Evolutionary conservation across 2,888 invertebrate genomes (phyloP), one percentile per base, ranked within the genome.

Genomic region (Ochlodes sylvanus): DNA sequence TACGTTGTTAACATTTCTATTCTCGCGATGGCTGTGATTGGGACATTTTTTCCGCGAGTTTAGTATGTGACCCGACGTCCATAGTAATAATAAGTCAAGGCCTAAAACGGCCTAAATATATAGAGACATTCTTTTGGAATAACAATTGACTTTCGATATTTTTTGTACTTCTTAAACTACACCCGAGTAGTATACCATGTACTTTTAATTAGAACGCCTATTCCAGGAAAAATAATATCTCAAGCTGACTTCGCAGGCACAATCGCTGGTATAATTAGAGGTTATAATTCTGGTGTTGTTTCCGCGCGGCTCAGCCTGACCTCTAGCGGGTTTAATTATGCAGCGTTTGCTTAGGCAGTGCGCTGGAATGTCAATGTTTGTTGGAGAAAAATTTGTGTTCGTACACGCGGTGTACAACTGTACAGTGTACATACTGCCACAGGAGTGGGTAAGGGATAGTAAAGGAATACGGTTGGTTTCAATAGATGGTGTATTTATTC

Each of bases 301-400:
- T 56, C 47, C 2, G 10, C 3, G 38, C 10, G 38, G 41, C 62
- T 42, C 7, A n/a, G 3, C 34, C 63, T 63, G 54, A 55, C 54
- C 55, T 42, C n/a, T 47, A 54, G 52, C n/a, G 15, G 15, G 27
- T 55, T 67, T 56, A 61, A 68, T 68, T 68, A 67, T 67, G 61
- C 67, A 67, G 4, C 34, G 67, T 61, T 67, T 67, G 38, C 61
- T 67, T 67, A 67, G 67, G 67, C 67, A 55, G 14, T 52, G 65
- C 54, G 52, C 52, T 12, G 38, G 34, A 66, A 54, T 66, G 60
- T 54, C 61, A 55, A 67, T 55, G 61, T 60, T 66, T 54, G 42
- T 60, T 50, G 38, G 9, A 65, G 41, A 57, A 64, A 47, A 57
- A 47, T 17, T 50, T 50, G 19, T 50, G 57, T 32, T 7, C 10